Evolutionary conservation across 53 echinoderm and acorn worm species (phyloP).

Genomic region (Astropecten irregularis): DNA sequence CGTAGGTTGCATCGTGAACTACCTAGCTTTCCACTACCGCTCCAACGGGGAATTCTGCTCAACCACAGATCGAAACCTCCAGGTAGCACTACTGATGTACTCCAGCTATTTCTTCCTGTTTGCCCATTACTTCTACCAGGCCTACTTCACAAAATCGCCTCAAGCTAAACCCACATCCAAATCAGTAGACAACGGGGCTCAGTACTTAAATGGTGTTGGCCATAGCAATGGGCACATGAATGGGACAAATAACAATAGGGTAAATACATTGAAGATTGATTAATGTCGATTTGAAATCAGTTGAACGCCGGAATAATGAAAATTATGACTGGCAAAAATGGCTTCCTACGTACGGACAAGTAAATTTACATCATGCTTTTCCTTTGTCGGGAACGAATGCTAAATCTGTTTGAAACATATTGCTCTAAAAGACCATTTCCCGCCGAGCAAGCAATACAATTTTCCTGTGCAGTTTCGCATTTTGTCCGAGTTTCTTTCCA

Average conservation of each 20-base stretch:
- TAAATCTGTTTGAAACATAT: too few relatives aligned
- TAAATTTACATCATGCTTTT: too few relatives aligned
- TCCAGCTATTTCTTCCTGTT: slow-evolving; percentile 93
- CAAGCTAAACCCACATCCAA: slow-evolving; percentile 38
- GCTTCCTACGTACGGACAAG: too few relatives aligned
- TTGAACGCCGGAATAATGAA: too few relatives aligned
- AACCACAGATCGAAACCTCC: slow-evolving; percentile 82
- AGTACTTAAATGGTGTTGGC: slow-evolving; percentile 26
- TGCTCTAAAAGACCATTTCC: too few relatives aligned
- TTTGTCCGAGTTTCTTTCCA: too few relatives aligned
- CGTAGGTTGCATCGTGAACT: slow-evolving; percentile 84
- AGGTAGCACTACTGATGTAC: slow-evolving; percentile 84
- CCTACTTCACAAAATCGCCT: slow-evolving; percentile 59
- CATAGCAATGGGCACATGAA: slow-evolving; percentile 38
- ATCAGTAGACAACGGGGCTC: slow-evolving; percentile 29
- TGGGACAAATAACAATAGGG: slow-evolving; percentile 47
- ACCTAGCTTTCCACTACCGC: slow-evolving; percentile 75
- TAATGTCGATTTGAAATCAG: too few relatives aligned
- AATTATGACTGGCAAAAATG: too few relatives aligned
- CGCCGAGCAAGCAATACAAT: too few relatives aligned
- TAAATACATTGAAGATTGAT: slow-evolving; percentile 35
- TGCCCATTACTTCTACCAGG: slow-evolving; percentile 96
- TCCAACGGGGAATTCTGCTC: slow-evolving; percentile 78
- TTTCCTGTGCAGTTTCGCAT: too few relatives aligned
- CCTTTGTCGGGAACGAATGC: too few relatives aligned